Conservation (phyloP, 1,140 invertebrate species). For the Marisa cornuarietis region DNA sequence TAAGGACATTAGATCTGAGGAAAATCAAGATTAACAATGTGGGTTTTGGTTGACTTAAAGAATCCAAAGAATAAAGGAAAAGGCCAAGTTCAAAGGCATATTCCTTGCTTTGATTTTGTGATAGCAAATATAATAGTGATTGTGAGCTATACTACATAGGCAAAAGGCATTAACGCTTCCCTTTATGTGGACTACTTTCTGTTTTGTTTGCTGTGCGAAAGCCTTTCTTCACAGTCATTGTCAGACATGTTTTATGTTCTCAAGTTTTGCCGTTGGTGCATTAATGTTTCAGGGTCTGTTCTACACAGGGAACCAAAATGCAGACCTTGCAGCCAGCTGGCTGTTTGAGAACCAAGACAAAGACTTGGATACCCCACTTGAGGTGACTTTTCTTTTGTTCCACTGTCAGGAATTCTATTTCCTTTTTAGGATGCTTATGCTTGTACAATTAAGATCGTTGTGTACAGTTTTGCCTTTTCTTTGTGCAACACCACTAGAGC, state of each 20-base stretch:
- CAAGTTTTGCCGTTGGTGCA: not conserved
- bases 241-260: not conserved
- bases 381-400: slow-evolving; percentile 29
- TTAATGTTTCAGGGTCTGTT: slow-evolving; percentile 66
- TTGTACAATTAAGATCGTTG: not conserved
- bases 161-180: too few relatives aligned
- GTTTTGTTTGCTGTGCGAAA: not conserved
- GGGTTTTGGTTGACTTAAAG: not conserved
- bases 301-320: slow-evolving; percentile 70
- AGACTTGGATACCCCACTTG: slow-evolving; percentile 60
- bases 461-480: not conserved
- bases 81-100: too few relatives aligned
- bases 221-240: not conserved
- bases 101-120: too few relatives aligned
- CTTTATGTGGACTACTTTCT: too few relatives aligned
- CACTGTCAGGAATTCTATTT: not conserved
- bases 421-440: not conserved
- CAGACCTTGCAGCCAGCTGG: slow-evolving; percentile 70
- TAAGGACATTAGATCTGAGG: not conserved
- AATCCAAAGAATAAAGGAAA: too few relatives aligned
- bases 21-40: not conserved
- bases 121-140: too few relatives aligned
- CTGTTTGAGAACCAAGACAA: slow-evolving; percentile 69
- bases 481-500: not conserved
- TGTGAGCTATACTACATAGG: too few relatives aligned